Evolutionary conservation across 2,113 vertebrate genomes (phyloP).

Genomic region (Leucopsar rothschildi): DNA sequence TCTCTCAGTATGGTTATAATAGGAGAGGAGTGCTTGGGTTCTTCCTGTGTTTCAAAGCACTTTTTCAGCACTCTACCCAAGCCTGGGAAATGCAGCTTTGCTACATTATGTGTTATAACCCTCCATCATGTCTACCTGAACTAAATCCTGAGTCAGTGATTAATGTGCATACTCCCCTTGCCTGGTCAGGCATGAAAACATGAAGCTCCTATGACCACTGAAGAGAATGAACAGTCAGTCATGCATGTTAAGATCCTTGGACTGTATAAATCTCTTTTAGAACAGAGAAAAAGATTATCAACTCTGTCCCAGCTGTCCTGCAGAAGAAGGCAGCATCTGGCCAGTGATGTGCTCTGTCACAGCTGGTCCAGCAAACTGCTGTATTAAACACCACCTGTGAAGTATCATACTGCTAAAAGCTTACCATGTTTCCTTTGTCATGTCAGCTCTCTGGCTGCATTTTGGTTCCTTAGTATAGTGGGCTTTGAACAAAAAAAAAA

Average conservation of each 20-base stretch:
- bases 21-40: neutral
- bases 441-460: neutral
- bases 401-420: neutral
- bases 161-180: neutral
- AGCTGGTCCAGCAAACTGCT: neutral
- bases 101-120: neutral
- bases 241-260: neutral
- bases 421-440: neutral
- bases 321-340: neutral
- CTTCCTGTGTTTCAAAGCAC: neutral
- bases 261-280: neutral
- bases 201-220: neutral
- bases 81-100: neutral
- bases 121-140: neutral
- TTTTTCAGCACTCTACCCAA: neutral
- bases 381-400: neutral
- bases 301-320: neutral
- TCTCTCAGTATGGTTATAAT: neutral
- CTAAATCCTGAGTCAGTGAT: neutral
- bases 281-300: neutral
- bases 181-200: neutral
- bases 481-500: neutral
- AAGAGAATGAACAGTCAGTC: fast-evolving
- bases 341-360: neutral
- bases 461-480: neutral